Conservation (phyloP, 2,113 vertebrate species). For the Setophaga coronata region DNA sequence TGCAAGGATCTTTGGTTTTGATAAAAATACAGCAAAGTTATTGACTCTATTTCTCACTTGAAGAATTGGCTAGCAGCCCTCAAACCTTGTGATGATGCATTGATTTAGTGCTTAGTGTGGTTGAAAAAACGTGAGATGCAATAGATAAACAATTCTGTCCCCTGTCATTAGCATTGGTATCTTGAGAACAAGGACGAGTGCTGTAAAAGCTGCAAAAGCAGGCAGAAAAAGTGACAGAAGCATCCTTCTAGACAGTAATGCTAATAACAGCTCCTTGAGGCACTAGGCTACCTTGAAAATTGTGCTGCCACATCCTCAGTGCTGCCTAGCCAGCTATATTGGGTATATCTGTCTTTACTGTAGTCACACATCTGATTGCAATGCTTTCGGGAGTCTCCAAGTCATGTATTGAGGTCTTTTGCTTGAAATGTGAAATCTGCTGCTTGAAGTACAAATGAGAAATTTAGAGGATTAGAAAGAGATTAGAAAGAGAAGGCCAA, state of each 20-base stretch:
- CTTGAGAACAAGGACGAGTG: constrained; percentile 5
- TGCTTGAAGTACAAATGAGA: not conserved
- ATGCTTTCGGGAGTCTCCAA: not conserved
- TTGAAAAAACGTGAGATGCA: not conserved
- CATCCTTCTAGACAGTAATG: not conserved
- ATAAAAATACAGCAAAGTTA: not conserved
- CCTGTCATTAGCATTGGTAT: not conserved
- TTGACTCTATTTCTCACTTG: not conserved
- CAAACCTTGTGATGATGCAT: not conserved
- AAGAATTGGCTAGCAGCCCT: not conserved
- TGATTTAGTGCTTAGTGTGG: not conserved
- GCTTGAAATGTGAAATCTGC: not conserved
- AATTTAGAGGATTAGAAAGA: not conserved
- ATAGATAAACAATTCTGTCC: constrained; percentile 15
- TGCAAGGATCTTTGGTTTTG: not conserved
- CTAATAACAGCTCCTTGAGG: not conserved
- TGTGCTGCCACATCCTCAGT: not conserved
- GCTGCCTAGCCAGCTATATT: not conserved
- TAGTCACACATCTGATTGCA: not conserved
- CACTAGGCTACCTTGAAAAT: not conserved
- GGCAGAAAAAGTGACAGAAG: not conserved
- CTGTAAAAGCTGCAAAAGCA: not conserved
- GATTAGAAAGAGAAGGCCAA: not conserved
- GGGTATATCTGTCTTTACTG: not conserved
- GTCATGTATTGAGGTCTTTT: not conserved